These are phyloP conservation scores for Ectemnius cavifrons DNA, from an alignment of 2,888 invertebrate genomes.

Conservation along the genomic window DNA sequence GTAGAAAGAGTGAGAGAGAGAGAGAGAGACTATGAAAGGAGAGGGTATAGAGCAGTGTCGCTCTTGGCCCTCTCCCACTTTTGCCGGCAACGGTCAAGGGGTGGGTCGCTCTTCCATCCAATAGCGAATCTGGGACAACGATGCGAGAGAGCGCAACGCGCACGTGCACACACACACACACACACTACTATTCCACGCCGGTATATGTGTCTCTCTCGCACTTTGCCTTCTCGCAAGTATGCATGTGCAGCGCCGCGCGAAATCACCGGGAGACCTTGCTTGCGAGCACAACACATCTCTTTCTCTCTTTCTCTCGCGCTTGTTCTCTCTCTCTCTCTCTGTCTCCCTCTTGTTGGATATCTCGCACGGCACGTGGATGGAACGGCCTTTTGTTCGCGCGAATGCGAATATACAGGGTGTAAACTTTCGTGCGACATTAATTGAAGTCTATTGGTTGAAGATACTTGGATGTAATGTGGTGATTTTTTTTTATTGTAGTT, in stretches of 20 bases:
- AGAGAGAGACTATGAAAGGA: conserved; percentile 13
- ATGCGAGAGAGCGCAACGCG: conserved; percentile 69
- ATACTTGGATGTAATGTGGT: no score
- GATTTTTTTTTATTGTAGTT: no score
- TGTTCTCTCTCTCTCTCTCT: no score
- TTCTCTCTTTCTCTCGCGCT: no score
- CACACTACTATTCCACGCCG: neutral
- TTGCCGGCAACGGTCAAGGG: conserved; percentile 53
- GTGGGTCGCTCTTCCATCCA: conserved; percentile 62
- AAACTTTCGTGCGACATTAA: no score
- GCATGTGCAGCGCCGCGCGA: conserved; percentile 19
- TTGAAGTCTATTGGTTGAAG: no score
- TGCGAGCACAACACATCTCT: conserved; percentile 10
- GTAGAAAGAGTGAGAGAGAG: neutral
- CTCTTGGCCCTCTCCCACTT: conserved; percentile 45
- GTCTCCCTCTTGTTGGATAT: conserved; percentile 25
- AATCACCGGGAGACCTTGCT: conserved; percentile 49
- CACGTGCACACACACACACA: conserved; percentile 70
- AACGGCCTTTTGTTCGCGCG: conserved; percentile 30
- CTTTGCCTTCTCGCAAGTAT: neutral
- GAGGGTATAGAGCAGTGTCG: conserved; percentile 45
- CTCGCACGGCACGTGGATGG: conserved; percentile 23
- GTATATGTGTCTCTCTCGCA: neutral
- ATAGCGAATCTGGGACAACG: conserved; percentile 74
- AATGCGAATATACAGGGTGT: neutral